These are phyloP conservation scores for Brachypalpus laphriformis DNA, from an alignment of 2,888 invertebrate genomes.

Conservation along the genomic window DNA sequence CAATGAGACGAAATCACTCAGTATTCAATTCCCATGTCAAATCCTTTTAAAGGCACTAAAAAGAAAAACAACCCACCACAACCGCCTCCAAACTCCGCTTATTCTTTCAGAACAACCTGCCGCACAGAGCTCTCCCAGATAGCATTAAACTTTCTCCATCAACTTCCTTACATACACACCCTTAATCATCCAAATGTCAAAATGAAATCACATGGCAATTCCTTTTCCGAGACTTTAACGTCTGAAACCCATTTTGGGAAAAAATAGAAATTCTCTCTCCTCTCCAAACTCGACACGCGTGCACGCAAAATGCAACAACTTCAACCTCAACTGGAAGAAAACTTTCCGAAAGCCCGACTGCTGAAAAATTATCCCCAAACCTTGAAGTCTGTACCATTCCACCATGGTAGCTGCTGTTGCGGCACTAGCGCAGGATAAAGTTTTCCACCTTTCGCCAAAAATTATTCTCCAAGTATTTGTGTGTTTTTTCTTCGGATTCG, in stretches of 20 bases:
- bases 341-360: not conserved
- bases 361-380: not conserved
- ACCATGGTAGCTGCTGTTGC: slow-evolving; percentile 4
- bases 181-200: slow-evolving; percentile 3
- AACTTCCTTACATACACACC: not conserved
- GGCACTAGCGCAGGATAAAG: slow-evolving; percentile 25
- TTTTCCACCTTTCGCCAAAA: slow-evolving; percentile 39
- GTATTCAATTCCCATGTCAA: not conserved
- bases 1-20: not conserved
- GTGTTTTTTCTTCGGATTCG: not conserved
- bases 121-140: not conserved
- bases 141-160: not conserved
- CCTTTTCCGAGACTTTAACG: not conserved
- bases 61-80: not conserved
- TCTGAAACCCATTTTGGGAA: not conserved
- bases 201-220: not conserved
- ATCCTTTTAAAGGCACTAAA: too few relatives aligned
- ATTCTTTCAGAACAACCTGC: not conserved
- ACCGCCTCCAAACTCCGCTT: not conserved
- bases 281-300: not conserved
- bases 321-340: not conserved
- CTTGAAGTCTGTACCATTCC: not conserved
- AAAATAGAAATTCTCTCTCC: not conserved
- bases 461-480: slow-evolving; percentile 7
- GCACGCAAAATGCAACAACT: not conserved